Conservation (phyloP, 2,797 vertebrate species). For the Sciaenops ocellatus region DNA sequence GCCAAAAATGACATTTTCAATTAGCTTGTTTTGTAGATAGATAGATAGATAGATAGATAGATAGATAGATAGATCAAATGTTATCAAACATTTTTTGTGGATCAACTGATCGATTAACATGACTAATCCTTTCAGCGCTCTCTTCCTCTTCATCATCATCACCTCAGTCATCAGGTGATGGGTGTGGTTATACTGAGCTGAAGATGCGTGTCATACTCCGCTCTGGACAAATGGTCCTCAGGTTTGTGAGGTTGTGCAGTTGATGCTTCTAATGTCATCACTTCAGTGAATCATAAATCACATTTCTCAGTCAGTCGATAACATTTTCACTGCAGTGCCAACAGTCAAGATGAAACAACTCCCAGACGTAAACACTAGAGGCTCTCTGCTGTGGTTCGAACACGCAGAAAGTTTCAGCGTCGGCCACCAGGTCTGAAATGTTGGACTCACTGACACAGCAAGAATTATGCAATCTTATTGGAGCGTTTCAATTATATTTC, state of each 20-base stretch:
- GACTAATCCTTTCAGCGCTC: not conserved
- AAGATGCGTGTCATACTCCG: conserved; percentile 2
- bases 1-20: not conserved
- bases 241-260: not conserved
- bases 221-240: not conserved
- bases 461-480: conserved; percentile 51
- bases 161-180: not conserved
- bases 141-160: not conserved
- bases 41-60: no score
- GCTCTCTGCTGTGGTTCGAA: conserved; percentile 29
- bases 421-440: conserved; percentile 13
- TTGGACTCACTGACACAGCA: conserved; percentile 47
- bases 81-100: not conserved
- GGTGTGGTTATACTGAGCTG: conserved; percentile 6
- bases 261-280: not conserved
- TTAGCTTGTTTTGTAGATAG: not conserved
- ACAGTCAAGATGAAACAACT: not conserved
- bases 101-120: not conserved
- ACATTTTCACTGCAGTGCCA: conserved; percentile 7
- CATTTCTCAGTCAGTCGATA: not conserved
- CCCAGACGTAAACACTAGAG: conserved; percentile 1
- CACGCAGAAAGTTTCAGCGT: conserved; percentile 3
- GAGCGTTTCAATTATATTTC: conserved; percentile 64
- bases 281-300: not conserved
- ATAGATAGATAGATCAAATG: not conserved